Conservation (phyloP, 2,113 vertebrate genomes). For the Oreochromis niloticus region DNA sequence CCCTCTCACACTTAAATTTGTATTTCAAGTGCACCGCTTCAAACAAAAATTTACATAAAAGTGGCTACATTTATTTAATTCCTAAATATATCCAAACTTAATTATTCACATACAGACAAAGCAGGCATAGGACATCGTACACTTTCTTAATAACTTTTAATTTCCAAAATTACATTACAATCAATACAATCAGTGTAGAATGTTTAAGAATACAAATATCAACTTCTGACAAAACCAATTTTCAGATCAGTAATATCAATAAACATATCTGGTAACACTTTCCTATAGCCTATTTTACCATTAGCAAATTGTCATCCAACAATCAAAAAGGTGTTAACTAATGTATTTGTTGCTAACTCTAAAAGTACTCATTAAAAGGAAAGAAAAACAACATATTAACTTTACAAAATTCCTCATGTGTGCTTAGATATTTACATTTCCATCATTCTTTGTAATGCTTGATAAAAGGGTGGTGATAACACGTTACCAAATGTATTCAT, state of each 20-base stretch:
- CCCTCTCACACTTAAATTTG: neutral
- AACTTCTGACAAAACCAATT: neutral
- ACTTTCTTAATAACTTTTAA: neutral
- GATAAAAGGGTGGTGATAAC: neutral
- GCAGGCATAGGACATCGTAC: accelerated
- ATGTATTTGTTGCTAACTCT: neutral
- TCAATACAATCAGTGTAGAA: neutral
- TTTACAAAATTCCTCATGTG: neutral
- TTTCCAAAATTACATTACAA: neutral
- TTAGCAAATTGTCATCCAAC: neutral
- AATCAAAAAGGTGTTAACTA: neutral
- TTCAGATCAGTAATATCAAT: neutral
- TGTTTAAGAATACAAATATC: neutral
- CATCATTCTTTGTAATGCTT: neutral
- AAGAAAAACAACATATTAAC: neutral
- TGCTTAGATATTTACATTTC: neutral
- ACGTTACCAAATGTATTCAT: neutral
- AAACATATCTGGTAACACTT: neutral
- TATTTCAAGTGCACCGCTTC: neutral
- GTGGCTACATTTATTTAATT: neutral
- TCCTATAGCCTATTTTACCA: neutral
- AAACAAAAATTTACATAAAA: neutral
- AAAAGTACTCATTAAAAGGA: neutral
- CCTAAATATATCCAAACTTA: neutral
- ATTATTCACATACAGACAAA: neutral